phyloP scores from a whole-genome alignment of 2,797 vertebrate genomes.

The Galago senegalensis region DNA sequence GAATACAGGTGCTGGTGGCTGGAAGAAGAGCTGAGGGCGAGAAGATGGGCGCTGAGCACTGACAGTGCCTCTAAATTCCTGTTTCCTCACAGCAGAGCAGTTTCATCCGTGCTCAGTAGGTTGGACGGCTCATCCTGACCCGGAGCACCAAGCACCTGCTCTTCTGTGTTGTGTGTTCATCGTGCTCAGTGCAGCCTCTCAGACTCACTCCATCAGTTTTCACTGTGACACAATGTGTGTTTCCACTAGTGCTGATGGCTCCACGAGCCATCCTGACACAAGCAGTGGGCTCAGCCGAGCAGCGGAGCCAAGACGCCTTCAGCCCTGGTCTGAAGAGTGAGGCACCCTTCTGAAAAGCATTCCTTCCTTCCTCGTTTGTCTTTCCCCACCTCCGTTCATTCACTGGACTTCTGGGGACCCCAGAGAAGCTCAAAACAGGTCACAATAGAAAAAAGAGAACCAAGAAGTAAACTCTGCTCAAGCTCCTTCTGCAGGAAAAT shows the following conservation, averaged over 20 bases:
- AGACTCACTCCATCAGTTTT: neutral
- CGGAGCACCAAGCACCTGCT: neutral
- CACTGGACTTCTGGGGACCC: neutral
- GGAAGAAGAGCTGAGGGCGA: neutral
- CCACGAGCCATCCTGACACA: fast-evolving
- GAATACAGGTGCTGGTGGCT: neutral
- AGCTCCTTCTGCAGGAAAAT: conserved; percentile 22
- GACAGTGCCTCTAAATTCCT: neutral
- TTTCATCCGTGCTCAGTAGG: neutral
- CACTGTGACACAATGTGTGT: neutral
- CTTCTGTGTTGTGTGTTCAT: neutral
- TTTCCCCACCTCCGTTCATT: neutral
- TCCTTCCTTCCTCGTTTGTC: neutral
- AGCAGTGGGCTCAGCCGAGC: neutral
- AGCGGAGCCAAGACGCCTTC: neutral
- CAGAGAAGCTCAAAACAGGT: neutral
- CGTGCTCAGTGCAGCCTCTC: neutral
- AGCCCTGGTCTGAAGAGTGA: fast-evolving
- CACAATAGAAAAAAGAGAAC: neutral
- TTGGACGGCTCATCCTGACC: neutral
- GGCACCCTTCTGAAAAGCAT: neutral
- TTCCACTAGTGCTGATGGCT: neutral
- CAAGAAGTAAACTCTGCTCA: neutral
- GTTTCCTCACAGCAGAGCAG: neutral
- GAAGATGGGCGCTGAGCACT: neutral